phyloP scores from a whole-genome alignment of 1,140 invertebrate genomes.

The Chionoecetes opilio region DNA sequence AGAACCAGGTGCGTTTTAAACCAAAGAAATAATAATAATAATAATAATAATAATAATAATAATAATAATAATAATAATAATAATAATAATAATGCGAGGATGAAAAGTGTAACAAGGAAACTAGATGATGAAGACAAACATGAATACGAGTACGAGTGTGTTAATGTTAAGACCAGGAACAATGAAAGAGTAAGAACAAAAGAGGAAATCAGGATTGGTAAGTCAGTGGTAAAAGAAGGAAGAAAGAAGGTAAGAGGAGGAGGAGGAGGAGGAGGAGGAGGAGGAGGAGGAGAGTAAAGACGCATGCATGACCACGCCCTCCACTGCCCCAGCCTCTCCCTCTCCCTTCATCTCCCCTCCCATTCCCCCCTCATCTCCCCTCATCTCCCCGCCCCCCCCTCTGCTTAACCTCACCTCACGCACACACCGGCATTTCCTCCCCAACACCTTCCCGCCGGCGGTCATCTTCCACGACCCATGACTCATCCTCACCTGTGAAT shows the following conservation, averaged over 20 bases:
- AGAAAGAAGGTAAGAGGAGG: neutral
- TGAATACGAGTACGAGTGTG: too few species aligned
- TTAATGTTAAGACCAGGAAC: too few species aligned
- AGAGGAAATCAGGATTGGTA: too few species aligned
- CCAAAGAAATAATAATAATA: neutral
- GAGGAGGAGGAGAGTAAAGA: neutral
- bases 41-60: constrained; percentile 20
- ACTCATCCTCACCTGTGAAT: too few species aligned
- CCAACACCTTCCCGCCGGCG: neutral
- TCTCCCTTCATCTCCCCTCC: too few species aligned
- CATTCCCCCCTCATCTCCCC: neutral
- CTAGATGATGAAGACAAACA: neutral
- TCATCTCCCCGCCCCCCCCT: neutral
- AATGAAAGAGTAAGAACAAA: neutral
- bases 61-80: neutral
- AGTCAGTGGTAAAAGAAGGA: neutral
- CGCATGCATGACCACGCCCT: neutral
- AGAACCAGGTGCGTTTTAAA: neutral
- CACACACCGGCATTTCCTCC: neutral
- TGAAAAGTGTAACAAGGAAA: neutral
- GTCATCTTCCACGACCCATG: neutral
- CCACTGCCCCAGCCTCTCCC: neutral
- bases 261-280: neutral
- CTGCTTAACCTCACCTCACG: constrained; percentile 12
- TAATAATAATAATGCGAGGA: neutral